A percentile compares a stretch with the other conserved stretches of the same genome.
These are phyloP conservation scores for Syrrhaptes paradoxus DNA, from an alignment of 2,113 vertebrate genomes.

Conservation along the genomic window DNA sequence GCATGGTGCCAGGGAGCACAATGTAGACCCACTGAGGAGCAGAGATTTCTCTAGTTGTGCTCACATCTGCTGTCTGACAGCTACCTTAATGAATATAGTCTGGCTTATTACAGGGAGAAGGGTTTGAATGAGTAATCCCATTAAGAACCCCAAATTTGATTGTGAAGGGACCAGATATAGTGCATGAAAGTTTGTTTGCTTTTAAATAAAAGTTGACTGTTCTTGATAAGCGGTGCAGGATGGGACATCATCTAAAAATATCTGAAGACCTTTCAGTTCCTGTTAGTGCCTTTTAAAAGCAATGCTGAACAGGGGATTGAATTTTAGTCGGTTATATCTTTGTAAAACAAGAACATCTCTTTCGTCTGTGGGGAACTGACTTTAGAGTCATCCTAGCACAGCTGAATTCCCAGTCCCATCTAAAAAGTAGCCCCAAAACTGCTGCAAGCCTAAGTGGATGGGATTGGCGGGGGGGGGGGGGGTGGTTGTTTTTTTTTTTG, in stretches of 20 bases:
- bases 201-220: background rate
- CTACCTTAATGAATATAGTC: slow-evolving; percentile 54
- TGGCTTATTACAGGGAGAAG: background rate
- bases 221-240: background rate
- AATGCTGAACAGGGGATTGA: background rate
- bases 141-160: slow-evolving; percentile 37
- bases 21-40: background rate
- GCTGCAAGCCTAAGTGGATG: background rate
- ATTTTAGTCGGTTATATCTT: background rate
- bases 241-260: background rate
- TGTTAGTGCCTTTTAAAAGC: background rate
- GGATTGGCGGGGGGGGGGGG: accelerated
- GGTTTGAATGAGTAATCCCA: slow-evolving; percentile 22
- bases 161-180: background rate
- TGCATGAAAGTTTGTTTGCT: slow-evolving; percentile 11
- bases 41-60: slow-evolving; percentile 40
- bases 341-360: background rate
- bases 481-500: background rate
- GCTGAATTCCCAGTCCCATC: background rate
- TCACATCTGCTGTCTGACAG: slow-evolving; percentile 54
- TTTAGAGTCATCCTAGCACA: background rate
- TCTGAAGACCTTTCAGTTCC: background rate
- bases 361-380: background rate
- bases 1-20: background rate
- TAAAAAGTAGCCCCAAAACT: background rate